These are phyloP conservation scores for Cheiracanthium punctorium DNA, from an alignment of 2,888 invertebrate genomes.

Conservation along the genomic window DNA sequence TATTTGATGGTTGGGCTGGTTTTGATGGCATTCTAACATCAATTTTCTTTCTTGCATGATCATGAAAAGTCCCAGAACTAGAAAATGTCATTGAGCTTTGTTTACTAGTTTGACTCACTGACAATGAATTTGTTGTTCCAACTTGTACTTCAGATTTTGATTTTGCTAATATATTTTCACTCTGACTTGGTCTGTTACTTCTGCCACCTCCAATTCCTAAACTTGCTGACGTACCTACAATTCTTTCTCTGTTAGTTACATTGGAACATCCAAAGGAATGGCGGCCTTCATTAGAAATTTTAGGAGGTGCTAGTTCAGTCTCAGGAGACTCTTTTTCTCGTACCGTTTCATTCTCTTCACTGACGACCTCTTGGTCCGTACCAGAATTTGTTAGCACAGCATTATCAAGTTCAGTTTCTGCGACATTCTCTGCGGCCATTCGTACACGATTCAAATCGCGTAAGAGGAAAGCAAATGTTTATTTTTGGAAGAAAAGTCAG, in stretches of 20 bases:
- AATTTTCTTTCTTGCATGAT: constrained; percentile 48
- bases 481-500: too few relatives aligned
- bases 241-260: constrained; percentile 18
- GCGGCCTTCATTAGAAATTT: constrained; percentile 46
- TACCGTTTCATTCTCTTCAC: neutral
- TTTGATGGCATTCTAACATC: constrained; percentile 63
- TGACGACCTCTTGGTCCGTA: neutral
- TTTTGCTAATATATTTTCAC: constrained; percentile 59
- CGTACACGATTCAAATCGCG: too few relatives aligned
- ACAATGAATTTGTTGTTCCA: constrained; percentile 44
- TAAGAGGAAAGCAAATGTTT: too few relatives aligned
- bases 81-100: constrained; percentile 65
- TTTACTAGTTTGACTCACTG: constrained; percentile 64
- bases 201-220: constrained; percentile 54
- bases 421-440: neutral
- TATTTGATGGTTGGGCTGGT: constrained; percentile 39
- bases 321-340: neutral
- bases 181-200: constrained; percentile 52
- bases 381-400: neutral
- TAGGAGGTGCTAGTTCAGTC: constrained; percentile 5
- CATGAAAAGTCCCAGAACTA: constrained; percentile 66
- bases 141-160: constrained; percentile 67
- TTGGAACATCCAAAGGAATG: constrained; percentile 47
- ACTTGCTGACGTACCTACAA: constrained; percentile 26
- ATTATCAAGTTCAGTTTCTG: neutral